Base-by-base conservation (phyloP, 1,140 invertebrate species). In the Sitodiplosis mosellana region DNA sequence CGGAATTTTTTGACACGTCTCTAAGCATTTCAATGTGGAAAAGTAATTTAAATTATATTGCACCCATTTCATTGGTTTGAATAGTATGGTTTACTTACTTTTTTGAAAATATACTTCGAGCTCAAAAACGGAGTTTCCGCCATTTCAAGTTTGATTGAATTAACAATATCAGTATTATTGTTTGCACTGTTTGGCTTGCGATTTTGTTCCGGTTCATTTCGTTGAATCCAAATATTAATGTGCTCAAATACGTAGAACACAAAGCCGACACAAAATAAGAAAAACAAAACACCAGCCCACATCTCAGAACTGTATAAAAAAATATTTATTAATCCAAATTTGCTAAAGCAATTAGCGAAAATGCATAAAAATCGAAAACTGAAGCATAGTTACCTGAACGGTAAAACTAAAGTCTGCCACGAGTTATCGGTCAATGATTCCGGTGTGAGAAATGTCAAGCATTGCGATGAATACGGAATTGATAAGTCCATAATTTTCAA, bases 381-480 rank as follows among this genome's bases (percentile, higher is more conserved):
- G 19, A 47, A 20, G 33, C n/a, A n/a, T n/a, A n/a, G n/a, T 61
- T 68, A 81, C 78, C 72, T 78, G 51, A 88, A 87, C 1, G 86
- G 84, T 46, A 83, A 58, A 52, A 87, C 79, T 6, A 89, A 65
- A 4, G 84, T 81, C 61, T 82, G 79, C 82, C 84, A 88, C 5
- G 81, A 81, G 57, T 84, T 83, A 64, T 86, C 77, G 17, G 74
- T 75, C 20, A 80, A 61, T 20, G 83, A 75, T 67, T 86, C 81
- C 1, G 83, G 81, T 6, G 83, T 87, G 2, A 88, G 56, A 56
- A 88, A 88, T 1, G 84, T 87, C 43, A 86, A 70, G 56, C 84
- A 88, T 57, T 87, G 78, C 0, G 80, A 76, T 45, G 76, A 81
- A 46, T 88, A 86, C 0, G 84, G 81, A 38, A 75, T 70, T n/a